Percentiles rank a stretch among this genome's conserved stretches.
Evolutionary conservation across 2,888 invertebrate genomes (phyloP).

Genomic region (Phasia obesa): DNA sequence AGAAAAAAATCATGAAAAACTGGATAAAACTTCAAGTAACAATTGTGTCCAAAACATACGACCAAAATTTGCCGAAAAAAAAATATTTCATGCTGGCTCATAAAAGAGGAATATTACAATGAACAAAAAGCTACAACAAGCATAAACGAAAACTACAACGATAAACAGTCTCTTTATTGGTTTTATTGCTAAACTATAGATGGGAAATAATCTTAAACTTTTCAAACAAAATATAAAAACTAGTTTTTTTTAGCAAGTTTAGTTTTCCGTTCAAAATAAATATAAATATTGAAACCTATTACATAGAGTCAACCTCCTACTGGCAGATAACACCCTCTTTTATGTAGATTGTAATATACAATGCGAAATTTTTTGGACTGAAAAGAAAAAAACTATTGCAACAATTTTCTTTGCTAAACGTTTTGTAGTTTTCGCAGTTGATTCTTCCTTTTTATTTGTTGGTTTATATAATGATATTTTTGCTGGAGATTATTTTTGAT

Average conservation of each 20-base stretch:
- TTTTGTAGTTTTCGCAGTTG: slow-evolving; percentile 22
- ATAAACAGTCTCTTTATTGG: slow-evolving; percentile 29
- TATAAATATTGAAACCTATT: slow-evolving; percentile 36
- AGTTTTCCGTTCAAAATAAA: slow-evolving; percentile 26
- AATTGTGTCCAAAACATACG: too few relatives aligned
- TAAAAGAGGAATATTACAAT: neutral
- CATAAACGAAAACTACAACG: slow-evolving; percentile 1
- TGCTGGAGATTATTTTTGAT: neutral
- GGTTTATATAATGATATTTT: neutral
- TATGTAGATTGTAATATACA: slow-evolving; percentile 9
- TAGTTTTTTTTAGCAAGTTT: slow-evolving; percentile 4
- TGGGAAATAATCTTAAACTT: slow-evolving; percentile 38
- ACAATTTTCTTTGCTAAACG: slow-evolving; percentile 6
- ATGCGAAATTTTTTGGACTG: slow-evolving; percentile 1
- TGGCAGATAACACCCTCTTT: slow-evolving; percentile 15
- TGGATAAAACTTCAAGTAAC: too few relatives aligned
- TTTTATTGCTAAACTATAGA: slow-evolving; percentile 31
- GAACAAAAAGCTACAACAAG: neutral
- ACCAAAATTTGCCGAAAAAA: too few relatives aligned
- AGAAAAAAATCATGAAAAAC: neutral
- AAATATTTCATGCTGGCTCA: too few relatives aligned
- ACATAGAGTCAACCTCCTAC: neutral
- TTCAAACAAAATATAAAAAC: neutral
- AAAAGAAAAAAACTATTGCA: too few relatives aligned
- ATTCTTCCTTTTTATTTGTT: slow-evolving; percentile 5